A percentile compares a stretch with the other conserved stretches of the same genome.
Conservation (phyloP, 2,113 vertebrate genomes). For the Poeciliopsis prolifica region DNA sequence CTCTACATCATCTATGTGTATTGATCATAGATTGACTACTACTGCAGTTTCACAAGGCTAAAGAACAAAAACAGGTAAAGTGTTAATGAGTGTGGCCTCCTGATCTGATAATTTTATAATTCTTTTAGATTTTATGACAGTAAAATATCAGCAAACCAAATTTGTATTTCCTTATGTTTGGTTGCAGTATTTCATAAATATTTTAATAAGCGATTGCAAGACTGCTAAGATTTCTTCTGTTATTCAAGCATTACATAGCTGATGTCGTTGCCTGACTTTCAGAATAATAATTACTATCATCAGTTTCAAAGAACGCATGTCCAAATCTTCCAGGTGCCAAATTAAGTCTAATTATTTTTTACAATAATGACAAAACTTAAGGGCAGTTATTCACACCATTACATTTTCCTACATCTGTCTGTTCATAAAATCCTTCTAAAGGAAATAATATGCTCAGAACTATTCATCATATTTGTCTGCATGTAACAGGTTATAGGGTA, state of each 20-base stretch:
- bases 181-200: background rate
- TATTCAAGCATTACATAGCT: background rate
- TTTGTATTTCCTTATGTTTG: background rate
- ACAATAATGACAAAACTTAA: background rate
- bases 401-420: background rate
- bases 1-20: too few relatives aligned
- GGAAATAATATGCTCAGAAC: background rate
- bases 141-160: background rate
- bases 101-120: background rate
- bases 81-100: background rate
- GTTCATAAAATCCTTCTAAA: background rate
- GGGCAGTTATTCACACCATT: background rate
- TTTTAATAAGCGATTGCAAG: background rate
- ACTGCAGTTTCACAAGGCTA: background rate
- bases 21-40: too few relatives aligned
- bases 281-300: background rate
- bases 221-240: background rate
- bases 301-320: background rate
- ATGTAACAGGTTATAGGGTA: background rate
- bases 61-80: background rate
- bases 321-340: background rate
- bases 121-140: background rate
- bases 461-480: background rate
- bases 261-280: background rate
- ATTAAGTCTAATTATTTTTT: background rate